Conservation (phyloP, 2,888 invertebrate genomes). For the Oxytorus armatus region DNA sequence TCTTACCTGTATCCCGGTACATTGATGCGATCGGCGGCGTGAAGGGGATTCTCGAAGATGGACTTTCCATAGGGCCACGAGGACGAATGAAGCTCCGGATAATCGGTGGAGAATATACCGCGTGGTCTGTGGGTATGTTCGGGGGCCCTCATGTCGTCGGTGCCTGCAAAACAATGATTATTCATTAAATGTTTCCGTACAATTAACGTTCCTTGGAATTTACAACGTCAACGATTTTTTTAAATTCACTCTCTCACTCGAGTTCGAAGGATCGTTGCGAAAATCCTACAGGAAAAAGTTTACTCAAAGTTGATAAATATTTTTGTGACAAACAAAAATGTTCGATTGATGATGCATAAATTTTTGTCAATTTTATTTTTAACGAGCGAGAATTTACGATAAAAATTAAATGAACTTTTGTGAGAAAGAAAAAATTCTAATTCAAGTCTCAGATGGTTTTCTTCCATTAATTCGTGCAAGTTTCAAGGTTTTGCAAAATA, state of each 20-base stretch:
- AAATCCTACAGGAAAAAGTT: not conserved
- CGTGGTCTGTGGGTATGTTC: constrained; percentile 89
- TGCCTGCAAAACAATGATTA: constrained; percentile 90
- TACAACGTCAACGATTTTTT: not conserved
- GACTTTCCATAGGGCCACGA: constrained; percentile 93
- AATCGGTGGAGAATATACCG: constrained; percentile 89
- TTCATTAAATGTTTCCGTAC: too few relatives aligned
- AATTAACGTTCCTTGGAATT: too few relatives aligned
- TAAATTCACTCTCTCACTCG: not conserved
- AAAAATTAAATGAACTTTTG: too few relatives aligned
- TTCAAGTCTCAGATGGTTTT: too few relatives aligned
- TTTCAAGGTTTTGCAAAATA: too few relatives aligned
- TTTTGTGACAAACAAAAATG: too few relatives aligned
- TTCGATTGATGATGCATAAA: too few relatives aligned
- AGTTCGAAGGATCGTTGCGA: not conserved
- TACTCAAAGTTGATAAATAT: not conserved
- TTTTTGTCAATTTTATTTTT: too few relatives aligned
- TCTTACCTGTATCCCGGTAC: constrained; percentile 92
- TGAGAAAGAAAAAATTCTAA: too few relatives aligned
- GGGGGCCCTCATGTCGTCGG: constrained; percentile 96
- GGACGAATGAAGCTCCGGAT: constrained; percentile 89
- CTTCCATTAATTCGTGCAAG: too few relatives aligned
- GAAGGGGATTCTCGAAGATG: constrained; percentile 94
- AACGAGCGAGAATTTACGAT: too few relatives aligned
- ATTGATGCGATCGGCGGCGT: constrained; percentile 93